Percentiles rank a stretch among this genome's conserved stretches.
phyloP scores from a whole-genome alignment of 1,140 invertebrate species.

The Cataglyphis hispanica region DNA sequence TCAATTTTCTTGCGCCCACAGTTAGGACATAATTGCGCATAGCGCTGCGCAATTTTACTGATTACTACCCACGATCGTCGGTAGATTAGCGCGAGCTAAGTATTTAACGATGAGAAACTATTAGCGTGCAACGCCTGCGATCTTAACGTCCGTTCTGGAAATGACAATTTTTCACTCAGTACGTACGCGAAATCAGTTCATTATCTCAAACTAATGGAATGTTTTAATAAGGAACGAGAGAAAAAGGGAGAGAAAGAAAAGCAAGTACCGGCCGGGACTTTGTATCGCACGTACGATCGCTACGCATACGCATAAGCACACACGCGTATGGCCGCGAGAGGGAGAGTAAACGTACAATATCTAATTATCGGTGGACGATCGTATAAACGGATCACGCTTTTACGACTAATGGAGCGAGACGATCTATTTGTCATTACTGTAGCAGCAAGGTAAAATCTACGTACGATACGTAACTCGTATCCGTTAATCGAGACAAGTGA shows the following conservation, averaged over 20 bases:
- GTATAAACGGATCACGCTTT: constrained; percentile 61
- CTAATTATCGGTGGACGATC: constrained; percentile 47
- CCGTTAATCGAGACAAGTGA: constrained; percentile 27
- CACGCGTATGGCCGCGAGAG: neutral
- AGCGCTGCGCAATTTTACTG: constrained; percentile 26
- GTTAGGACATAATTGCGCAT: constrained; percentile 48
- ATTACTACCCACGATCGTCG: constrained; percentile 35
- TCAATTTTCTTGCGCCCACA: constrained; percentile 19
- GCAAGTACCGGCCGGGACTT: neutral
- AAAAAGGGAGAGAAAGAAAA: neutral
- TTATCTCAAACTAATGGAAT: constrained; percentile 46
- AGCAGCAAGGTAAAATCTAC: neutral
- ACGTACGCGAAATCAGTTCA: neutral
- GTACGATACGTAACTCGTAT: constrained; percentile 20
- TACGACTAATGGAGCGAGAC: constrained; percentile 70
- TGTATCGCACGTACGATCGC: constrained; percentile 5
- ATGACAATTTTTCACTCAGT: constrained; percentile 47
- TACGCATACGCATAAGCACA: neutral
- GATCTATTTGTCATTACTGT: constrained; percentile 49
- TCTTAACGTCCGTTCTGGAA: constrained; percentile 24
- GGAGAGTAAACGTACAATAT: constrained; percentile 32
- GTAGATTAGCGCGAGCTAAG: neutral
- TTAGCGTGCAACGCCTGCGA: constrained; percentile 10
- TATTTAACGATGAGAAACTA: constrained; percentile 34
- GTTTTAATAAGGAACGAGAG: constrained; percentile 41